These are phyloP conservation scores for Cephus cinctus DNA, from an alignment of 1,140 invertebrate genomes.

Conservation along the genomic window DNA sequence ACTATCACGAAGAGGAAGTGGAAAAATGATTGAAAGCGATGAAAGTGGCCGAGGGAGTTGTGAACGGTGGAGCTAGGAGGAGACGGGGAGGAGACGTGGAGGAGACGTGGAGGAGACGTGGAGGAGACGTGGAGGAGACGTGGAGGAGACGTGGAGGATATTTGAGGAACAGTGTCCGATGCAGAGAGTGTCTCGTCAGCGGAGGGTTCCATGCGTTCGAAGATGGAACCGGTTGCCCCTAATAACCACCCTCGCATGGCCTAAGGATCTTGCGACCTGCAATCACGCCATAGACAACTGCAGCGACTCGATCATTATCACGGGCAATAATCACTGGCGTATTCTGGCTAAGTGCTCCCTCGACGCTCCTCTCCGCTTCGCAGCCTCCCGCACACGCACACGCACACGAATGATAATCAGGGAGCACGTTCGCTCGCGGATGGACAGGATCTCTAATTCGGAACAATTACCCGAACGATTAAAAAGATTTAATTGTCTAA, in stretches of 20 bases:
- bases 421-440: slow-evolving; percentile 23
- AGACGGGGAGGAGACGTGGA: slow-evolving; percentile 7
- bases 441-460: slow-evolving; percentile 45
- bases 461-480: slow-evolving; percentile 48
- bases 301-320: slow-evolving; percentile 53
- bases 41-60: background rate
- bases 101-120: slow-evolving; percentile 5
- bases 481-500: slow-evolving; percentile 52
- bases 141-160: no score
- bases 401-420: slow-evolving; percentile 35
- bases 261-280: slow-evolving; percentile 43
- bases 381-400: slow-evolving; percentile 11
- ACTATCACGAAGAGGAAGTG: background rate
- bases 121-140: no score
- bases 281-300: slow-evolving; percentile 53
- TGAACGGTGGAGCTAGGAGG: slow-evolving; percentile 1
- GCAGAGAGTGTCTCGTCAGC: background rate
- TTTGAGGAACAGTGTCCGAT: background rate
- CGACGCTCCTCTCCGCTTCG: slow-evolving; percentile 3
- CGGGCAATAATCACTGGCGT: slow-evolving; percentile 51
- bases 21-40: slow-evolving; percentile 1
- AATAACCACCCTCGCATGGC: slow-evolving; percentile 54
- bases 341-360: slow-evolving; percentile 50
- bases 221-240: slow-evolving; percentile 48
- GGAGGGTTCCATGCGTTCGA: slow-evolving; percentile 9